A percentile compares a stretch with the other conserved stretches of the same genome.
These are phyloP conservation scores for Momotus momota DNA, from an alignment of 2,797 vertebrate species.

Conservation along the genomic window DNA sequence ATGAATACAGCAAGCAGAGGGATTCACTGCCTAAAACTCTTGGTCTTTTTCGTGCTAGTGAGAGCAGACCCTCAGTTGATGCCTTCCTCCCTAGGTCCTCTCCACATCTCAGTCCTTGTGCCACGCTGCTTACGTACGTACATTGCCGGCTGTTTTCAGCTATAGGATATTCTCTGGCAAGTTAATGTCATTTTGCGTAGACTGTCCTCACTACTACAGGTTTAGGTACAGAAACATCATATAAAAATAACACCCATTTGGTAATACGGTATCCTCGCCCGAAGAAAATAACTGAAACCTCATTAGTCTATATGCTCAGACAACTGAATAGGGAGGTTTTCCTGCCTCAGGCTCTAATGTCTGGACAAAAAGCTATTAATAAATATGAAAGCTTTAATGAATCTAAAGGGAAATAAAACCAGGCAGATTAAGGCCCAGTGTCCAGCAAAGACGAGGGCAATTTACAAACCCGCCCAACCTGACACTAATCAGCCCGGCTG, in stretches of 20 bases:
- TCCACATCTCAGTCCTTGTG: background rate
- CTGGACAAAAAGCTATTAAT: slow-evolving; percentile 67
- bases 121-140: background rate
- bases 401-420: slow-evolving; percentile 44
- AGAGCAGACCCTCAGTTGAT: background rate
- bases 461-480: slow-evolving; percentile 1
- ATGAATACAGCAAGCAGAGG: background rate
- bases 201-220: background rate
- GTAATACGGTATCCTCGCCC: background rate
- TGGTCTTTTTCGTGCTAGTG: background rate
- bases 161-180: background rate
- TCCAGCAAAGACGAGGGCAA: background rate
- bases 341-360: background rate
- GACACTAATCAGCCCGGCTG: slow-evolving; percentile 57
- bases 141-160: background rate
- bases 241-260: background rate
- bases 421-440: slow-evolving; percentile 51
- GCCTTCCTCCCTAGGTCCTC: background rate
- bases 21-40: background rate
- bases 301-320: slow-evolving; percentile 52
- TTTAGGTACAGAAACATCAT: background rate
- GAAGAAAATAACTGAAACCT: slow-evolving; percentile 15
- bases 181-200: background rate
- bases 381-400: slow-evolving; percentile 61
- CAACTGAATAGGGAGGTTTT: slow-evolving; percentile 32